These are phyloP conservation scores for Gorilla gorilla DNA, from an alignment of 2,113 vertebrate species.

Conservation along the genomic window DNA sequence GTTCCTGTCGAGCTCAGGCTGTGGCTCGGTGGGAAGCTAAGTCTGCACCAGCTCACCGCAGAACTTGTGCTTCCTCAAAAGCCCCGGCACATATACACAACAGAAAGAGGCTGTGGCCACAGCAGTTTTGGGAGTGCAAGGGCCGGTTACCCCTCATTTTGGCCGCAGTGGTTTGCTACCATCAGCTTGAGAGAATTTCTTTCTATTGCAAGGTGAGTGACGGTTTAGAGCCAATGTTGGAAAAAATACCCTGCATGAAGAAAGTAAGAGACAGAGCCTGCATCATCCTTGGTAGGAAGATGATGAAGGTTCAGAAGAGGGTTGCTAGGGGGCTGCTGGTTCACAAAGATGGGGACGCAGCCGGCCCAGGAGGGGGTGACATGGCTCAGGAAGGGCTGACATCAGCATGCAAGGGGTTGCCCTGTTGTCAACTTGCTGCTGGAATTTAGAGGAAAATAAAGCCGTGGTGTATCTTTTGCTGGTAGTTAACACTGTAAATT, in stretches of 20 bases:
- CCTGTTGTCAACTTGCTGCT: background rate
- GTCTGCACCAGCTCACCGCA: too few species aligned
- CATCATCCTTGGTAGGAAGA: background rate
- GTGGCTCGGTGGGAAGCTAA: background rate
- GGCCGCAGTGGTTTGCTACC: background rate
- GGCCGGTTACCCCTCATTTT: background rate
- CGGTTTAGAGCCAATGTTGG: background rate
- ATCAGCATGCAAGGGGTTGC: background rate
- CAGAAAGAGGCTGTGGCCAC: background rate
- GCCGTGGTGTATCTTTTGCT: background rate
- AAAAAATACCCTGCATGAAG: background rate
- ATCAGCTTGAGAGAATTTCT: background rate
- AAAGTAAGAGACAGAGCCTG: background rate
- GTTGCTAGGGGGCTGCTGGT: background rate
- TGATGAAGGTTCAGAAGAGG: background rate
- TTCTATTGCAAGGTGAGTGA: conserved; percentile 3
- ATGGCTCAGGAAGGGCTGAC: background rate
- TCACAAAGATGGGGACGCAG: background rate
- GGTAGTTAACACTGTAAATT: background rate
- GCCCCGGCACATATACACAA: background rate
- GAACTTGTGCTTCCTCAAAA: background rate
- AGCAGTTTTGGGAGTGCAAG: background rate
- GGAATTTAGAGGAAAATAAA: background rate
- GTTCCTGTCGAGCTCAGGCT: background rate
- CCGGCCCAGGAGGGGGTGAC: background rate